Conservation (phyloP, 92 coral and sea anemone species). For the Siderastrea siderea region DNA sequence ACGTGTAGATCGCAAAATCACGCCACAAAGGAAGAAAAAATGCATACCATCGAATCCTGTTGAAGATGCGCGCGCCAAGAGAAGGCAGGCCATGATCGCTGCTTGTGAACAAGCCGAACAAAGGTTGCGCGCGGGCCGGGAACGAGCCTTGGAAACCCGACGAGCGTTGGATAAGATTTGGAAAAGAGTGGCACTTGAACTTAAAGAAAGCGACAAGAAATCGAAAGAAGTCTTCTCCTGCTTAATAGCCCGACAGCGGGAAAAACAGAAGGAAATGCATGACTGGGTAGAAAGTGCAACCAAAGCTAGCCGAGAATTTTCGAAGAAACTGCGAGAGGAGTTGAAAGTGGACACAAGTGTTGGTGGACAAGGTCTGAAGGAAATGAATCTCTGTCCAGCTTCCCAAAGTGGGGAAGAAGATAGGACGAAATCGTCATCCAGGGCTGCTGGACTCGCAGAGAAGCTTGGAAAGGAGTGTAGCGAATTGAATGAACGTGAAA, state of each 20-base stretch:
- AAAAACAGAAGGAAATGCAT: neutral
- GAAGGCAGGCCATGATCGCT: slow-evolving; percentile 19
- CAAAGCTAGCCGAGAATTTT: neutral
- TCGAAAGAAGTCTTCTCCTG: neutral
- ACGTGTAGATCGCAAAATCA: neutral
- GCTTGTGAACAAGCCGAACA: neutral
- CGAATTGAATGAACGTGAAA: neutral
- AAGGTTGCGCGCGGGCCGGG: slow-evolving; percentile 19
- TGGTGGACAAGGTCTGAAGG: neutral
- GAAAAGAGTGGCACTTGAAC: neutral
- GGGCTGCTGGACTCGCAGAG: neutral
- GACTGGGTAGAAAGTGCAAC: slow-evolving; percentile 17
- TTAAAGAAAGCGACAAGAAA: neutral
- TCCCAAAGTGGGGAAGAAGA: neutral
- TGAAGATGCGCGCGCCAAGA: neutral
- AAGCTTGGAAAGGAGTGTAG: neutral
- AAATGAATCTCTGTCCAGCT: neutral
- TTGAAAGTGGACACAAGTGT: neutral
- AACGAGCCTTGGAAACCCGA: neutral
- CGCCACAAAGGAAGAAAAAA: neutral
- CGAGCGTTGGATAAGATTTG: neutral
- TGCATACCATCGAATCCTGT: neutral
- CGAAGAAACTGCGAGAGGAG: neutral
- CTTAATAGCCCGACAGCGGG: neutral
- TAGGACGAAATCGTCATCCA: neutral